Evolutionary conservation across 2,113 vertebrate species (phyloP), one percentile per base, ranked within the genome.

Genomic region (Caretta caretta): DNA sequence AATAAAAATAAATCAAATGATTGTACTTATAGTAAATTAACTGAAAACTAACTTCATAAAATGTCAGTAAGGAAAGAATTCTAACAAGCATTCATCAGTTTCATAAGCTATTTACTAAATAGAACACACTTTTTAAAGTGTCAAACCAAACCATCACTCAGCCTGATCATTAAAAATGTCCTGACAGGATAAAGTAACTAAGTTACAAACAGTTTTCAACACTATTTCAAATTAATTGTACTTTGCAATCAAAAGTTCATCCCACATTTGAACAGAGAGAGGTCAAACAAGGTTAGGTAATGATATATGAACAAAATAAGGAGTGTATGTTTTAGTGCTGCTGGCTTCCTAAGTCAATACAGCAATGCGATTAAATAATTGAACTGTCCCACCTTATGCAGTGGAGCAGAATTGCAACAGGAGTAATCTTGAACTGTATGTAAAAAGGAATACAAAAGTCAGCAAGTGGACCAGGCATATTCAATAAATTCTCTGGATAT

Each of bases 301-400:
- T 81, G 76, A 83, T 82, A 20, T 72, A 76, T 87, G 62, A 89
- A 90, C 35, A 85, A 46, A 96, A 88, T 54, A 85, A 93, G 88
- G 78, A 6, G 1, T 0, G 8, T 83, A 3, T 31, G 25, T 81
- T 38, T 80, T 81, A 59, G 87, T 76, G 49, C 65, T 89, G 1
- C 8, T 90, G 50, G 35, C 81, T 2, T 83, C 29, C 42, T 59
- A 35, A 42, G 53, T 79, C 79, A 84, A 49, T 75, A 88, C 65
- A 94, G 54, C 35, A 93, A 53, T 87, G 57, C 17, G 69, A 80
- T 95, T 95, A 90, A 95, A 93, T 92, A 92, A 92, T 56, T 93
- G 84, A 92, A 89, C 54, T 12, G 0, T 95, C 90, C 51, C 86
- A 78, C 50, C 46, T 95, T 72, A 76, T 8, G 5, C 17, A 86